Base-by-base conservation (phyloP, 2,888 invertebrate genomes). In the Leptopilina syphax region DNA sequence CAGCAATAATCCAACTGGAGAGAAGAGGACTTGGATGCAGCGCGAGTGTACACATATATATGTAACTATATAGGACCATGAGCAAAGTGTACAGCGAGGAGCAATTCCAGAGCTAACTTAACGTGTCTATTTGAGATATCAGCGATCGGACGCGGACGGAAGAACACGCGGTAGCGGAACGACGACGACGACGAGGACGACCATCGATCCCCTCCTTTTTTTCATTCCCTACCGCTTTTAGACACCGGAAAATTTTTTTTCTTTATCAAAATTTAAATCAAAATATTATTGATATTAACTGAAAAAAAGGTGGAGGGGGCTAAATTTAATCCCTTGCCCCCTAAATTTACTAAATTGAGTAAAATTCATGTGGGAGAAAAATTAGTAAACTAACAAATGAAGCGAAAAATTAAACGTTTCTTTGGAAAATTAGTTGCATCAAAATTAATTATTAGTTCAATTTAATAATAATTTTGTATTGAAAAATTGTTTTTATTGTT, bases 121-220 rank as follows among this genome's bases (percentile, higher is more conserved):
- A 90, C 90, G 89, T 90, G 90, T 90, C 89, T 90, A 89, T 90
- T 89, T 88, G 87, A 87, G 88, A 89, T 90, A 90, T 90, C 90
- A 84, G 86, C 85, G 88, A 90, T 89, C 88, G 88, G 85, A 85
- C 78, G 82, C 50, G 82, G 80, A 80, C 57, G 80, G 57, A 73
- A 80, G 83, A 81, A 84, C 86, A 86, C 85, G 86, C 85, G 86
- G 83, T 81, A 86, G 84, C 85, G 83, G 84, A 86, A 84, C 85
- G 34, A 34, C 34, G 34, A 34, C 34, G 34, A 34, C 34, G 34
- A 34, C 3, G 34, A 34, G 3, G 34, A 34, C 34, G 87, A 85
- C 84, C 66, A 54, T 73, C 73, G 9, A 34, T 73, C 57, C 57
- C 12, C 50, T 12, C 57, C 65, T 34, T 3, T 13, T 65, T 10